phyloP scores from a whole-genome alignment of 2,113 vertebrate genomes.

The Cebidichthys violaceus region DNA sequence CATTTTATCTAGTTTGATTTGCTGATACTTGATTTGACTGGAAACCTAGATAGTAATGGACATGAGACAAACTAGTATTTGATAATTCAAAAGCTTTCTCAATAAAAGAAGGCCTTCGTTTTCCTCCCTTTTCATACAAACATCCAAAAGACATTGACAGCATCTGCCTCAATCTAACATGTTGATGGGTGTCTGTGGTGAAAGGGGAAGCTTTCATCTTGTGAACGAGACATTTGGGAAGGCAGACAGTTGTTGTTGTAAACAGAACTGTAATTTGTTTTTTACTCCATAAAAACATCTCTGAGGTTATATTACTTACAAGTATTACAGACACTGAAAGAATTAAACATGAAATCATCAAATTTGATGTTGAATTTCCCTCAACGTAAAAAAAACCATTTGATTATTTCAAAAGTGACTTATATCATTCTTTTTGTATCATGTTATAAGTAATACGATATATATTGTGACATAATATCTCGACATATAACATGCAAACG shows the following conservation, averaged over 20 bases:
- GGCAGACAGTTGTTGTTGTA: background rate
- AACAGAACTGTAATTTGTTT: background rate
- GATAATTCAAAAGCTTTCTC: background rate
- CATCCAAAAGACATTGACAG: background rate
- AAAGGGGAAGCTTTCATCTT: constrained; percentile 5
- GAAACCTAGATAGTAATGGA: background rate
- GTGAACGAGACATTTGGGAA: background rate
- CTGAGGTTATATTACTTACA: background rate
- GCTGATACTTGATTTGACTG: background rate
- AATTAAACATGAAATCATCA: constrained; percentile 5
- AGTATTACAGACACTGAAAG: background rate
- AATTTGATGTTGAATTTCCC: background rate
- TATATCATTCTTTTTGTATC: background rate
- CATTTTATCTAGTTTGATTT: background rate
- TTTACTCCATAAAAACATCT: constrained; percentile 13
- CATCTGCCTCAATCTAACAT: background rate
- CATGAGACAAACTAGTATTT: constrained; percentile 1
- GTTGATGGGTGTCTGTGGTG: background rate
- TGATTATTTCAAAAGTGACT: background rate
- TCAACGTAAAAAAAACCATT: background rate
- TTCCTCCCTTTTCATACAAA: constrained; percentile 2
- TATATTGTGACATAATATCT: background rate
- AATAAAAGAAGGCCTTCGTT: background rate
- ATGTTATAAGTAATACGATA: background rate
- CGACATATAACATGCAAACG: background rate